Conservation (phyloP, 2,797 vertebrate species). For the Phoebastria nigripes region DNA sequence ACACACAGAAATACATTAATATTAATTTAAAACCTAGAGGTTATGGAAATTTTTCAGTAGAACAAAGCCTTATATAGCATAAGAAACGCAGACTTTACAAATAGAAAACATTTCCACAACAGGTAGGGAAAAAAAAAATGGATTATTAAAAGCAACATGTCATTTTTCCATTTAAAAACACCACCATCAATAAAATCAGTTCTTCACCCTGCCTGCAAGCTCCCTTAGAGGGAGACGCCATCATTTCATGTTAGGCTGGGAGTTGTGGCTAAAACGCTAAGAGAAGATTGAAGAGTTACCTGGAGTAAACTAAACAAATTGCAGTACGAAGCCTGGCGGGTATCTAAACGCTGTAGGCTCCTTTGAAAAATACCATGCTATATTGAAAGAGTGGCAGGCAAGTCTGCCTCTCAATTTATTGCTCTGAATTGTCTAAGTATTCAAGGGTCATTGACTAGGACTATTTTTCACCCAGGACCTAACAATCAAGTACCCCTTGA, state of each 20-base stretch:
- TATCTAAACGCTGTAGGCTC: not conserved
- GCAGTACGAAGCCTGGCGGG: accelerated
- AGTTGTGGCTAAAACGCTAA: not conserved
- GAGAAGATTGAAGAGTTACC: not conserved
- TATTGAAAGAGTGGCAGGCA: not conserved
- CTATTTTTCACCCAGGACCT: not conserved
- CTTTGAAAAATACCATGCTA: not conserved
- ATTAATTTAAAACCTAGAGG: not conserved
- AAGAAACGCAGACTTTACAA: not conserved
- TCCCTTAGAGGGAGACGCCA: not conserved
- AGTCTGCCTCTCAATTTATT: not conserved
- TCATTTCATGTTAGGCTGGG: not conserved
- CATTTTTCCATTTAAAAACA: not conserved
- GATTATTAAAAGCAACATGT: not conserved
- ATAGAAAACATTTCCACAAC: not conserved
- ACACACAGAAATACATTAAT: not conserved
- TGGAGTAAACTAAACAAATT: not conserved
- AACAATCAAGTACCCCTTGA: not conserved
- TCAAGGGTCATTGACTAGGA: not conserved
- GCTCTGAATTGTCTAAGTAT: not conserved
- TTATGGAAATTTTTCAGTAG: not conserved
- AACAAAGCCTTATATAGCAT: not conserved
- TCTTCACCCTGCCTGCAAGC: not conserved
- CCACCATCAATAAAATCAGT: not conserved
- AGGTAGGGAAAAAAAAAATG: not conserved